A percentile compares a stretch with the other conserved stretches of the same genome.
Evolutionary conservation across 2,888 invertebrate species (phyloP).

Genomic region (Limnephilus lunatus): DNA sequence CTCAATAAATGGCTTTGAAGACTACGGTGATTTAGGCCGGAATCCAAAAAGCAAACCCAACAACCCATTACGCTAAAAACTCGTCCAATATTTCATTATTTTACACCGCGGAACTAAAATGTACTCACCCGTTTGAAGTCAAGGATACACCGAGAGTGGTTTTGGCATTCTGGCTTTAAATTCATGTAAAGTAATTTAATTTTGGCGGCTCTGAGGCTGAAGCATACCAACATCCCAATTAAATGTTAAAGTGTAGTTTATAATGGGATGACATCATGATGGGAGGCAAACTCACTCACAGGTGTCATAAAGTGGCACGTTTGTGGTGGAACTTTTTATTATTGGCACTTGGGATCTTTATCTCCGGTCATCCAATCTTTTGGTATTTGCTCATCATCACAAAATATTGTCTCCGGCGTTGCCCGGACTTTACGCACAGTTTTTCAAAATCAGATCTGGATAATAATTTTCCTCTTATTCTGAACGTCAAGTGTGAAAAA

Average conservation of each 20-base stretch:
- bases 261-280: background rate
- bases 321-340: background rate
- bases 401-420: background rate
- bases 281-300: background rate
- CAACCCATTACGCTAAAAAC: background rate
- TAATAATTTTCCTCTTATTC: too few relatives aligned
- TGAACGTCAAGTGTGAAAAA: too few relatives aligned
- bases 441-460: too few relatives aligned
- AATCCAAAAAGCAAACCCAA: background rate
- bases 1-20: conserved; percentile 7
- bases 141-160: background rate
- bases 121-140: background rate
- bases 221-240: background rate
- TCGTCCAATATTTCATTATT: background rate
- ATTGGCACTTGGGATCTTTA: background rate
- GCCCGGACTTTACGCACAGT: too few relatives aligned
- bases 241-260: conserved; percentile 2
- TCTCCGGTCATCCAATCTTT: background rate
- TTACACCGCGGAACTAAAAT: background rate
- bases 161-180: background rate
- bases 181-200: conserved; percentile 2
- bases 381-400: background rate
- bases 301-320: conserved; percentile 2
- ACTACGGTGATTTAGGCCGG: background rate
- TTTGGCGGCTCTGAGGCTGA: conserved; percentile 2